These are phyloP conservation scores for Balanococcus diminutus DNA, from an alignment of 2,888 invertebrate genomes.

Conservation along the genomic window DNA sequence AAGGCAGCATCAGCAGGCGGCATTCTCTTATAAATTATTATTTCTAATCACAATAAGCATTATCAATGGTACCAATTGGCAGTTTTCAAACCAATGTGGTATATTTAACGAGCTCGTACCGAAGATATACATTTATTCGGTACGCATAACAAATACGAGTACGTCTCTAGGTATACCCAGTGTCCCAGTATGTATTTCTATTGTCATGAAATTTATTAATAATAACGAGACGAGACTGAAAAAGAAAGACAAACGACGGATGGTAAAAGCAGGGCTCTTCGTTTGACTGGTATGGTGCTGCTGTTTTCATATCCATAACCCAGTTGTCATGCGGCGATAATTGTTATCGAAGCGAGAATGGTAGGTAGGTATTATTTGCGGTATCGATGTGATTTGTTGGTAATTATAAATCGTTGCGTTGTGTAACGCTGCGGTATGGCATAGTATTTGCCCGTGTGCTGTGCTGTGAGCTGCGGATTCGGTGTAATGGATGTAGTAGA, in stretches of 20 bases:
- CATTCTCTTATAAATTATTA: conserved; percentile 8
- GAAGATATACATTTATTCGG: neutral
- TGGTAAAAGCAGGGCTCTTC: neutral
- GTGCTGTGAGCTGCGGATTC: neutral
- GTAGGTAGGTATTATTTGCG: neutral
- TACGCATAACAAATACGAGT: neutral
- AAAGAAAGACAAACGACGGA: neutral
- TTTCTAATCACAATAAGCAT: conserved; percentile 22
- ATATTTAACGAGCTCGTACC: neutral
- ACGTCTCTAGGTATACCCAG: neutral
- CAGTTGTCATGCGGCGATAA: conserved; percentile 26
- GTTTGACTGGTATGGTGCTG: neutral
- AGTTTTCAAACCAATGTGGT: neutral
- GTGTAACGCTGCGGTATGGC: conserved; percentile 17
- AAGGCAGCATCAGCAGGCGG: neutral
- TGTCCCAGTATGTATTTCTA: neutral
- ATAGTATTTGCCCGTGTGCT: neutral
- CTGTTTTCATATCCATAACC: conserved; percentile 18
- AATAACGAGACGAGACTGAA: neutral
- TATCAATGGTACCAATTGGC: conserved; percentile 18
- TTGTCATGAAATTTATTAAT: neutral
- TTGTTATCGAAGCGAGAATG: conserved; percentile 20
- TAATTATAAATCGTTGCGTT: conserved; percentile 21
- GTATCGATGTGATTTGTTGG: conserved; percentile 24
- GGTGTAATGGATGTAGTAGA: neutral